Conservation (phyloP, 2,797 vertebrate genomes). For the Decapterus maruadsi region DNA sequence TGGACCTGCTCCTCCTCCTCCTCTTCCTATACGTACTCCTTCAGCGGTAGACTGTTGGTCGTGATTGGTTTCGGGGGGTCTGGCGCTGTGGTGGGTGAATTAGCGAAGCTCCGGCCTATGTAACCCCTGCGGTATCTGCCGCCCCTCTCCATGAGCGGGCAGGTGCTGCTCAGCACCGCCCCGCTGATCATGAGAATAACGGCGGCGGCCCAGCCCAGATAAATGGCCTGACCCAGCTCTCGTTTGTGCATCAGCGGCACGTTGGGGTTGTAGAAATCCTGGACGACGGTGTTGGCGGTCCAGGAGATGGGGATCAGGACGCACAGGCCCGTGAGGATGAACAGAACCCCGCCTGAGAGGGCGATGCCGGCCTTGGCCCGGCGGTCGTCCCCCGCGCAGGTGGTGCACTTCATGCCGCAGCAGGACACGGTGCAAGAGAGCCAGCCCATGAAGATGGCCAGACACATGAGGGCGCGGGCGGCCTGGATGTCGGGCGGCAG, state of each 20-base stretch:
- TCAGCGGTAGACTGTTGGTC: conserved; percentile 79
- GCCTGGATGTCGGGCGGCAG: conserved; percentile 87
- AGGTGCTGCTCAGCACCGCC: conserved; percentile 87
- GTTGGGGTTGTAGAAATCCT: conserved; percentile 88
- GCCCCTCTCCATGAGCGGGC: conserved; percentile 80
- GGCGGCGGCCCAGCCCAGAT: conserved; percentile 86
- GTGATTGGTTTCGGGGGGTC: conserved; percentile 83
- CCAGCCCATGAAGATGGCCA: conserved; percentile 89
- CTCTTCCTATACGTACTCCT: conserved; percentile 85
- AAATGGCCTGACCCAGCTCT: conserved; percentile 89
- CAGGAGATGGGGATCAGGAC: conserved; percentile 87
- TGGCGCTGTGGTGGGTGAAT: conserved; percentile 71
- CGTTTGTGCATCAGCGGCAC: conserved; percentile 85
- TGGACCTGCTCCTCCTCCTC: background rate
- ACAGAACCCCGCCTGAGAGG: conserved; percentile 85
- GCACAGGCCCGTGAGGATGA: conserved; percentile 87
- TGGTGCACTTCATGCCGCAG: conserved; percentile 91
- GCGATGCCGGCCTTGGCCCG: conserved; percentile 87
- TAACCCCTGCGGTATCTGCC: conserved; percentile 82
- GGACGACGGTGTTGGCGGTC: conserved; percentile 87
- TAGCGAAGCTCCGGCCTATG: conserved; percentile 82
- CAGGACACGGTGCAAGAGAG: conserved; percentile 89
- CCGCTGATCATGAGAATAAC: conserved; percentile 88
- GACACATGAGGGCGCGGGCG: conserved; percentile 87
- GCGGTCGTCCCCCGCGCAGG: conserved; percentile 87